phyloP scores from a whole-genome alignment of 2,113 vertebrate species.

The Oreocharis arfaki region DNA sequence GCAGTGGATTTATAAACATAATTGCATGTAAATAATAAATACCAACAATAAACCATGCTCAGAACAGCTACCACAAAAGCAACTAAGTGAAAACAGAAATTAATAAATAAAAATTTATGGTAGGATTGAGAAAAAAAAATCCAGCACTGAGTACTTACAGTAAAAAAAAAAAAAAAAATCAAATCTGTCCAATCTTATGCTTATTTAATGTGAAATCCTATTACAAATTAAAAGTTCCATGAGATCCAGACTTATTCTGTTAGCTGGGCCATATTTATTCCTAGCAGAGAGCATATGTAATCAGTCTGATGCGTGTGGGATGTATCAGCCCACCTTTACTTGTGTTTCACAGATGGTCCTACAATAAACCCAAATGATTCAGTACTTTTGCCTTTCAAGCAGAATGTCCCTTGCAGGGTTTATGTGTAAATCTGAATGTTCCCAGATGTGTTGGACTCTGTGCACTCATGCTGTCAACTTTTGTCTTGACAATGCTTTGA shows the following conservation, averaged over 20 bases:
- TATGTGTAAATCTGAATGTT: background rate
- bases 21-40: background rate
- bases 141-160: background rate
- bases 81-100: background rate
- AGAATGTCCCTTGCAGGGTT: background rate
- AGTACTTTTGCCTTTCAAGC: background rate
- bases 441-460: background rate
- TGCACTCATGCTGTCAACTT: background rate
- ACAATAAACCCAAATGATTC: background rate
- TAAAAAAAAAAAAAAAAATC: background rate
- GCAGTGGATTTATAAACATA: background rate
- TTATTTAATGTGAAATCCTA: background rate
- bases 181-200: background rate
- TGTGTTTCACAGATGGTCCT: background rate
- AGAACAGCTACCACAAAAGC: accelerated
- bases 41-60: background rate
- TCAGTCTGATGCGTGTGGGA: background rate
- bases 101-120: background rate
- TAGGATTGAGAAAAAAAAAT: background rate
- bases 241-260: background rate
- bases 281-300: background rate
- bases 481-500: background rate
- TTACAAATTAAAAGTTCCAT: background rate
- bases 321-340: background rate
- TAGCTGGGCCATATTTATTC: background rate